These are phyloP conservation scores for Drosophila formosana DNA, from an alignment of 2,888 invertebrate species.

Conservation along the genomic window DNA sequence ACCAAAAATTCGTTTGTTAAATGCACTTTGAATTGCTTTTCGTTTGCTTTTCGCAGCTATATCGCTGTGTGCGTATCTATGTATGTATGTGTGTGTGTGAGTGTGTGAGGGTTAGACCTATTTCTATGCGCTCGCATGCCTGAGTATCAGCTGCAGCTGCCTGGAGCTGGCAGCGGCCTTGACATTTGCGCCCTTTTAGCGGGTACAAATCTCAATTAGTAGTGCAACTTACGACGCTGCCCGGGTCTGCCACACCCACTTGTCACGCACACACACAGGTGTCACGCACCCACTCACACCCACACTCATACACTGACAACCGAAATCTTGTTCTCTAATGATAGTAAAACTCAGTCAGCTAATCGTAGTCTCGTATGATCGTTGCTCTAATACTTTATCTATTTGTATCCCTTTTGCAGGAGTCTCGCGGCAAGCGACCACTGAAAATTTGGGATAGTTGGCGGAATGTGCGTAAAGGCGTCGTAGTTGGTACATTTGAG, in stretches of 20 bases:
- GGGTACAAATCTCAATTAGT: conserved; percentile 68
- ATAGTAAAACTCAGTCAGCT: conserved; percentile 9
- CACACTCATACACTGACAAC: neutral
- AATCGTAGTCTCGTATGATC: neutral
- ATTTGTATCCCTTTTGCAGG: conserved; percentile 87
- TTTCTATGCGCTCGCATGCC: conserved; percentile 25
- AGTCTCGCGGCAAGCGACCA: conserved; percentile 97
- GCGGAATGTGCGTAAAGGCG: conserved; percentile 96
- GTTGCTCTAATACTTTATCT: neutral
- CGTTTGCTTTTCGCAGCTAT: conserved; percentile 22
- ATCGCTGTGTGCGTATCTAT: conserved; percentile 17
- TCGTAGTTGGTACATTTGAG: conserved; percentile 96
- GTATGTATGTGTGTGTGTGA: conserved; percentile 7
- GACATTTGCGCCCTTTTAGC: conserved; percentile 72
- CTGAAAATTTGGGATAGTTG: conserved; percentile 98
- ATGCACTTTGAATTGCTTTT: conserved; percentile 37
- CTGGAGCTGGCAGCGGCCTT: conserved; percentile 63
- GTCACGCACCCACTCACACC: conserved; percentile 37
- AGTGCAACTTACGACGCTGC: conserved; percentile 62
- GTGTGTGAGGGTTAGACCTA: conserved; percentile 6
- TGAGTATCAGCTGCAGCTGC: conserved; percentile 31
- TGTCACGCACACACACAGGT: conserved; percentile 46
- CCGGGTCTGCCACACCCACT: conserved; percentile 68
- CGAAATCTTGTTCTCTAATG: conserved; percentile 7
- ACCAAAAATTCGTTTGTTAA: conserved; percentile 20